Conservation (phyloP, 2,888 invertebrate genomes). For the Drosophila buzzatii region DNA sequence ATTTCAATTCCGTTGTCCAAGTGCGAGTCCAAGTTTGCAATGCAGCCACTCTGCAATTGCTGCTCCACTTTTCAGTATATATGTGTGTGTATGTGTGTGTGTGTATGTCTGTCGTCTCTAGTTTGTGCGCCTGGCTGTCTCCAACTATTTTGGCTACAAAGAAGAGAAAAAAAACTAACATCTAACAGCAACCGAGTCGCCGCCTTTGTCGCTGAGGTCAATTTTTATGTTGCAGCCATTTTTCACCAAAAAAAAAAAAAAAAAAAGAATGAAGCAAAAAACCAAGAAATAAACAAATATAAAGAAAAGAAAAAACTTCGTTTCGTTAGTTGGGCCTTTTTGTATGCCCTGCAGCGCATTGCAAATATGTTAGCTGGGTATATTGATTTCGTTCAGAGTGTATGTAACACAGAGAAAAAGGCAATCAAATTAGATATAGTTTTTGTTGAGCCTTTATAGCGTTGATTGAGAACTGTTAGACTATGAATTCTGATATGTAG, state of each 20-base stretch:
- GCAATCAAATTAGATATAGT: not conserved
- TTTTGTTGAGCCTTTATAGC: no score
- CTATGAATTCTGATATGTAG: not conserved
- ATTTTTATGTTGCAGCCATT: constrained; percentile 82
- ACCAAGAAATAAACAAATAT: constrained; percentile 27
- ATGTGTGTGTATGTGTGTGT: constrained; percentile 14
- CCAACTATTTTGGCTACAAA: constrained; percentile 34
- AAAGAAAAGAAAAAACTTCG: constrained; percentile 46
- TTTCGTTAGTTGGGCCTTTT: constrained; percentile 36
- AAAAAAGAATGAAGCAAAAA: constrained; percentile 49
- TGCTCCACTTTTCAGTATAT: constrained; percentile 66
- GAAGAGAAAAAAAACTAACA: constrained; percentile 10
- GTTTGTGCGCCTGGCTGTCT: constrained; percentile 52
- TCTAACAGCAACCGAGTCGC: constrained; percentile 42
- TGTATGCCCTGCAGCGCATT: not conserved
- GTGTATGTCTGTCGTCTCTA: constrained; percentile 18
- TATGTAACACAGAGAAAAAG: not conserved
- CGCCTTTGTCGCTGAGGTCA: constrained; percentile 81
- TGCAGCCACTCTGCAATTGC: constrained; percentile 12
- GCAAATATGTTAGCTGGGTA: not conserved
- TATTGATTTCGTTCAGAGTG: not conserved
- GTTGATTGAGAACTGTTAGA: not conserved
- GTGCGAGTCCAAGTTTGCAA: constrained; percentile 48
- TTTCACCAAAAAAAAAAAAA: constrained; percentile 66
- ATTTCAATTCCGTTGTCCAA: constrained; percentile 60